These are phyloP conservation scores for Haliclona indistincta DNA, from an alignment of 37 sponge, comb jelly and placozoan genomes.

Conservation along the genomic window DNA sequence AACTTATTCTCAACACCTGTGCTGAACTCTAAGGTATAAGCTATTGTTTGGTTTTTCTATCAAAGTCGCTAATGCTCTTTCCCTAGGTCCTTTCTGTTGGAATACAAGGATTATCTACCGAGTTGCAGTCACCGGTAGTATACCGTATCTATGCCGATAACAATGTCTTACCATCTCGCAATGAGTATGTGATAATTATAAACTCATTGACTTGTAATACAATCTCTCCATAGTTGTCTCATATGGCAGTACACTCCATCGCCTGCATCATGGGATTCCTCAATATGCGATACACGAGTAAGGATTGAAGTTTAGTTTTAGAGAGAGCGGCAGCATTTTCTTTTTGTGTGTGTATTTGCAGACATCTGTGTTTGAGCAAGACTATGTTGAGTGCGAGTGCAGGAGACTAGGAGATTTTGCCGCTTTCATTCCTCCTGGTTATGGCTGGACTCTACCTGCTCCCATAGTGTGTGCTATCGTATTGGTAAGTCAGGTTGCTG, in stretches of 20 bases:
- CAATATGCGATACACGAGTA: background rate
- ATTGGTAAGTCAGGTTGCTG: conserved; percentile 24
- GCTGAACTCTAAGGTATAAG: conserved; percentile 36
- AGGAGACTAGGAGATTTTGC: conserved; percentile 59
- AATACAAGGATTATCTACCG: background rate
- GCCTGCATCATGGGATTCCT: conserved; percentile 9
- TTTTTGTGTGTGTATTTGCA: background rate
- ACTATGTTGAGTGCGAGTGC: conserved; percentile 69
- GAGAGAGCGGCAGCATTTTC: background rate
- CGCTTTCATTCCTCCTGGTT: conserved; percentile 30
- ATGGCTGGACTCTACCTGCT: conserved; percentile 65
- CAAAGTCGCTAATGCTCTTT: too few relatives aligned
- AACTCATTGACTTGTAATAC: background rate
- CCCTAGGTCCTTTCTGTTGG: conserved; percentile 38
- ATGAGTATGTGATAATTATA: conserved; percentile 25
- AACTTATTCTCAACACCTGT: conserved; percentile 26
- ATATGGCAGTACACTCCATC: conserved; percentile 26
- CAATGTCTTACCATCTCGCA: conserved; percentile 11
- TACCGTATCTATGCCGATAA: conserved; percentile 29
- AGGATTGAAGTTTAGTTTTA: background rate
- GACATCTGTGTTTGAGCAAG: conserved; percentile 22
- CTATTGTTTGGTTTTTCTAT: background rate
- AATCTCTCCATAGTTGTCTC: conserved; percentile 24
- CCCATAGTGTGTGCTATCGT: conserved; percentile 54
- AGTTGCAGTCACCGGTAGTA: conserved; percentile 16